phyloP scores from a whole-genome alignment of 2,797 vertebrate genomes.

The Hephaestus fuliginosus region DNA sequence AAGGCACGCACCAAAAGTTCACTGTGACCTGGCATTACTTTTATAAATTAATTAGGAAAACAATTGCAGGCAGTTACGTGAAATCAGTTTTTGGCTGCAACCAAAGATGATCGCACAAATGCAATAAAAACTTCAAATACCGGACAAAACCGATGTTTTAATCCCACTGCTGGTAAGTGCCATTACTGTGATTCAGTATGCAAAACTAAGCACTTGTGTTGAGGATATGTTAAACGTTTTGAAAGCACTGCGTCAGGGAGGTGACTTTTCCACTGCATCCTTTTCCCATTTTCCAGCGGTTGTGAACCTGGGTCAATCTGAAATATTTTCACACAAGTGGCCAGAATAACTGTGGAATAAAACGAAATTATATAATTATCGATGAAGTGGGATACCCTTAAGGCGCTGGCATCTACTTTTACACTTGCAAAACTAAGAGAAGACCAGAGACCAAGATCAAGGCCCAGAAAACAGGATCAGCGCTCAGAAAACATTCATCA shows the following conservation, averaged over 20 bases:
- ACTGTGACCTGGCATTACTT: slow-evolving; percentile 18
- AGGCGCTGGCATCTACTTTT: background rate
- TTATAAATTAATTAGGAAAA: slow-evolving; percentile 23
- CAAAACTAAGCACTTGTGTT: background rate
- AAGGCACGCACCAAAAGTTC: slow-evolving; percentile 9
- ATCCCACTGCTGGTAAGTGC: background rate
- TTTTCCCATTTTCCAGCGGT: slow-evolving; percentile 44
- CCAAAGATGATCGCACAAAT: background rate
- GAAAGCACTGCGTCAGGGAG: background rate
- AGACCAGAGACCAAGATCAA: background rate
- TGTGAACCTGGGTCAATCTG: slow-evolving; percentile 25
- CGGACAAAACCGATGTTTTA: background rate
- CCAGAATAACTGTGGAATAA: slow-evolving; percentile 3
- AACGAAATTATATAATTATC: slow-evolving; percentile 5
- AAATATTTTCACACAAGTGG: slow-evolving; percentile 15
- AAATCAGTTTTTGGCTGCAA: slow-evolving; percentile 1
- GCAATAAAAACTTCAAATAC: slow-evolving; percentile 11
- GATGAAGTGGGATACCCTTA: background rate
- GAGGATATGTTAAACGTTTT: slow-evolving; percentile 28
- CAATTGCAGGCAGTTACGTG: background rate
- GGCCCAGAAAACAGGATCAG: background rate
- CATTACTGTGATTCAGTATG: background rate
- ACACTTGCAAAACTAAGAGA: background rate
- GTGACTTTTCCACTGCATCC: slow-evolving; percentile 41
- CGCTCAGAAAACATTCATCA: background rate